A percentile compares a stretch with the other conserved stretches of the same genome.
Evolutionary conservation across 2,888 invertebrate genomes (phyloP).

Genomic region (Ischnura elegans): DNA sequence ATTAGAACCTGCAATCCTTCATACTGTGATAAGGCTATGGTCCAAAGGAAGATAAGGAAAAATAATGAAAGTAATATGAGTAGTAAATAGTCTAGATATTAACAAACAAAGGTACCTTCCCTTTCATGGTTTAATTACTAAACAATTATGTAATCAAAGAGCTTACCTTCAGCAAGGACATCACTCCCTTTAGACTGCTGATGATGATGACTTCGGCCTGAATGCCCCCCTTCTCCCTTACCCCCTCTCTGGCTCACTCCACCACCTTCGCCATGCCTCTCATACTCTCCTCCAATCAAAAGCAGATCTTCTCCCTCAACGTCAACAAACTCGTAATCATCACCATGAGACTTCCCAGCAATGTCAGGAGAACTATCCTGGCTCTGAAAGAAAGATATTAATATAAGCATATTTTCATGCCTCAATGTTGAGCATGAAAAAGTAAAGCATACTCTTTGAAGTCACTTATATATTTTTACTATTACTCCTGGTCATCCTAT

Average conservation of each 20-base stretch:
- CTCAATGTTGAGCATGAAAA: too few species aligned
- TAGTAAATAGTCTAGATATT: neutral
- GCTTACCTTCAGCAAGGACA: constrained; percentile 86
- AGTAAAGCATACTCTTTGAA: too few species aligned
- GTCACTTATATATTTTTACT: too few species aligned
- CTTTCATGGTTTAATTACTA: neutral
- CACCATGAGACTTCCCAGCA: constrained; percentile 77
- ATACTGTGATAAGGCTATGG: too few species aligned
- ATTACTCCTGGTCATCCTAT: too few species aligned
- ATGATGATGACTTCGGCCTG: constrained; percentile 70
- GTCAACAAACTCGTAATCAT: constrained; percentile 83
- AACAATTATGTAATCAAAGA: constrained; percentile 68
- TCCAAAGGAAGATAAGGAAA: too few species aligned
- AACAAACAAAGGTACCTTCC: neutral
- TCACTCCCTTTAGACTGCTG: constrained; percentile 82
- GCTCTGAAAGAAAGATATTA: constrained; percentile 77
- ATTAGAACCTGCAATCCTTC: too few species aligned
- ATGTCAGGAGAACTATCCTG: constrained; percentile 83
- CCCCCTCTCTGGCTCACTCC: constrained; percentile 77
- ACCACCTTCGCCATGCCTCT: constrained; percentile 77
- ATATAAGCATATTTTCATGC: neutral
- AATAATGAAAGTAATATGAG: too few species aligned
- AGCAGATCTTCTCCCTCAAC: constrained; percentile 81
- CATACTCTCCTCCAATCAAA: constrained; percentile 75
- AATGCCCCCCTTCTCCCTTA: constrained; percentile 75